Evolutionary conservation across 1,140 invertebrate genomes (phyloP).

Genomic region (Micrasema minimum): DNA sequence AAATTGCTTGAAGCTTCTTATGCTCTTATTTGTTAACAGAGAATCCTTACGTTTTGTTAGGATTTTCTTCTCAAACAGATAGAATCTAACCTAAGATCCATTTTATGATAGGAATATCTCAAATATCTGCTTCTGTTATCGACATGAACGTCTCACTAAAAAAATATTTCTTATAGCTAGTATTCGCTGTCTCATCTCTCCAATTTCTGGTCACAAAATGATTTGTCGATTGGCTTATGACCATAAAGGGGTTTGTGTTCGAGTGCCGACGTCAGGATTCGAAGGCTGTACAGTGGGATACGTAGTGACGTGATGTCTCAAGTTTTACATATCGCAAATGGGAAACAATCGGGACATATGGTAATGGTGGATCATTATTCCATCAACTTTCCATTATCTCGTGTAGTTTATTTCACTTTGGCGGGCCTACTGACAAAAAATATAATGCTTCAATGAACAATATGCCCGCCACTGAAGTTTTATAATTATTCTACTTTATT

Average conservation of each 20-base stretch:
- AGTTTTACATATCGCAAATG: slow-evolving; percentile 13
- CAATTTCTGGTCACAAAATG: slow-evolving; percentile 1
- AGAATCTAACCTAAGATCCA: too few species aligned
- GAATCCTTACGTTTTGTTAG: too few species aligned
- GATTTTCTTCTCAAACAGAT: too few species aligned
- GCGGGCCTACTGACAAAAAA: neutral
- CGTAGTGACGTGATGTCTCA: slow-evolving; percentile 21
- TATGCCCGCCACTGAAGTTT: too few species aligned
- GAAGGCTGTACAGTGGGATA: neutral
- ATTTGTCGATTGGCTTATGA: slow-evolving; percentile 13
- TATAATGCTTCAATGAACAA: too few species aligned
- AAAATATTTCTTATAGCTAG: too few species aligned
- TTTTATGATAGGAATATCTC: too few species aligned
- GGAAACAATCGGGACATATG: slow-evolving; percentile 26
- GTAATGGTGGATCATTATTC: slow-evolving; percentile 10
- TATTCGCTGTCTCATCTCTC: too few species aligned
- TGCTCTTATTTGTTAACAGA: too few species aligned
- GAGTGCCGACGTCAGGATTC: slow-evolving; percentile 18
- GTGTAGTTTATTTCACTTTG: neutral
- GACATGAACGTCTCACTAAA: too few species aligned
- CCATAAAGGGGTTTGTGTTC: slow-evolving; percentile 11
- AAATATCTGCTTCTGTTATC: neutral
- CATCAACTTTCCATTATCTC: slow-evolving; percentile 15
- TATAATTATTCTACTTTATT: too few species aligned
- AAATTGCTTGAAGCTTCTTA: too few species aligned